phyloP scores from a whole-genome alignment of 2,888 invertebrate genomes.

The Athalia circularis region DNA sequence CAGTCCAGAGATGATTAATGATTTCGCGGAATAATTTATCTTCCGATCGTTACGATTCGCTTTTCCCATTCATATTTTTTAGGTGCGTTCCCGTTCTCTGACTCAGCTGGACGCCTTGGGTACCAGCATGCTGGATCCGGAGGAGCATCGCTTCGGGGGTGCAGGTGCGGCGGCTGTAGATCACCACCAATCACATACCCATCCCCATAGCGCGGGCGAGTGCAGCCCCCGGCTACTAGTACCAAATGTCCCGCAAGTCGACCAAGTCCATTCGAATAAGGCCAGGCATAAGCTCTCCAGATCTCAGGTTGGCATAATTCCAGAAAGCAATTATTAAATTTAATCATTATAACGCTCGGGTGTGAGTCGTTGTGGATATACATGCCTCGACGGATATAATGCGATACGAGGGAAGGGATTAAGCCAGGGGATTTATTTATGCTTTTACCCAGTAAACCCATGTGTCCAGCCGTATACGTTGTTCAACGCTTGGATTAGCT shows the following conservation, averaged over 20 bases:
- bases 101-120: constrained; percentile 84
- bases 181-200: constrained; percentile 63
- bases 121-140: constrained; percentile 72
- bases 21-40: neutral
- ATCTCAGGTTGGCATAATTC: constrained; percentile 75
- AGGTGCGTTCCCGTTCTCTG: constrained; percentile 85
- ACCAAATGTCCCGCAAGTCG: constrained; percentile 72
- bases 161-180: constrained; percentile 67
- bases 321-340: neutral
- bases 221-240: constrained; percentile 75
- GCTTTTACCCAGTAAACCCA: too few relatives aligned
- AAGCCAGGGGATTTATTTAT: too few relatives aligned
- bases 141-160: constrained; percentile 66
- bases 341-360: neutral
- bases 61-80: constrained; percentile 61
- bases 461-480: too few relatives aligned
- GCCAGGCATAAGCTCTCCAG: constrained; percentile 78
- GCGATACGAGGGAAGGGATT: too few relatives aligned
- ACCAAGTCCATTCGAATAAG: constrained; percentile 72
- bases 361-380: too few relatives aligned
- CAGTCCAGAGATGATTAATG: too few relatives aligned
- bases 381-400: too few relatives aligned
- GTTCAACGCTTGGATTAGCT: too few relatives aligned
- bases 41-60: constrained; percentile 10
- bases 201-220: constrained; percentile 75